phyloP scores from a whole-genome alignment of 2,113 vertebrate genomes.

The Nycticorax nycticorax region DNA sequence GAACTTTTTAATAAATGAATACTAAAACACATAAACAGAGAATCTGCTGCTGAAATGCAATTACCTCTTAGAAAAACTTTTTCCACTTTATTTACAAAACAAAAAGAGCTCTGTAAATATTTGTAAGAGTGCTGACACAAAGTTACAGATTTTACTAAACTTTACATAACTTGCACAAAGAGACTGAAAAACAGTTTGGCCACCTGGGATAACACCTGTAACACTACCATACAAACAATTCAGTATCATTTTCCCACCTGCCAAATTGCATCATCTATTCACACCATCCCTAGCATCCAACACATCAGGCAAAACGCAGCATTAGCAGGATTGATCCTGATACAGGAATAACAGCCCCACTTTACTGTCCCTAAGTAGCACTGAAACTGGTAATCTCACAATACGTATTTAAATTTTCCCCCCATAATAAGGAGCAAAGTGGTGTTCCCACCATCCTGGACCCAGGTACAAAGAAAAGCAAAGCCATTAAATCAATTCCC shows the following conservation, averaged over 20 bases:
- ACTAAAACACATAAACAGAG: background rate
- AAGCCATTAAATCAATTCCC: background rate
- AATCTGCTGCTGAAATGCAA: background rate
- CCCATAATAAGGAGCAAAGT: background rate
- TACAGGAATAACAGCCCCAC: background rate
- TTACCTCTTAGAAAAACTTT: background rate
- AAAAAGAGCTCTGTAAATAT: background rate
- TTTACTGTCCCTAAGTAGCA: background rate
- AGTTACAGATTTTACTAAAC: background rate
- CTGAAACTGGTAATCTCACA: background rate
- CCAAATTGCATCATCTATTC: background rate
- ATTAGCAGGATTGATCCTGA: background rate
- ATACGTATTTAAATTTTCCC: accelerated
- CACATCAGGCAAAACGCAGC: background rate
- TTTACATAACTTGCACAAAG: background rate
- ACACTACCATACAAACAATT: background rate
- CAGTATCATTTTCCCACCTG: background rate
- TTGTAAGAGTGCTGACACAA: background rate
- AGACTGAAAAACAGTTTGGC: background rate
- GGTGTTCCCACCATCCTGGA: background rate
- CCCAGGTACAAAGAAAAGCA: background rate
- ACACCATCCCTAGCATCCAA: background rate
- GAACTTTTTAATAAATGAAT: background rate
- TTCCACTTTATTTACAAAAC: background rate
- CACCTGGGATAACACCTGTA: background rate